Percentiles rank a stretch among this genome's conserved stretches.
phyloP scores from a whole-genome alignment of 2,888 invertebrate species.

The Troglohyphantes excavatus region DNA sequence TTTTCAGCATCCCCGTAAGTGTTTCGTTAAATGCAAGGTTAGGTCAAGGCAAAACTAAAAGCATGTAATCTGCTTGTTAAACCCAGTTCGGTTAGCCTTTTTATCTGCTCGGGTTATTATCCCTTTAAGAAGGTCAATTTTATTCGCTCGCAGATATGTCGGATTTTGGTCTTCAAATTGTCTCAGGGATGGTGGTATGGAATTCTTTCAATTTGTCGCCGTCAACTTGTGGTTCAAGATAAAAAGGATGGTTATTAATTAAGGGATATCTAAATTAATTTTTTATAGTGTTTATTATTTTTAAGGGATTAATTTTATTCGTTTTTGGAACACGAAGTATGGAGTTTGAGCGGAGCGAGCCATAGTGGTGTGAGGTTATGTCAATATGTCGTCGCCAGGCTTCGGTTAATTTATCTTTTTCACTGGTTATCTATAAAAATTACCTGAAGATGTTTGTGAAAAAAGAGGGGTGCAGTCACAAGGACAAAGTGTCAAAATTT shows the following conservation, averaged over 20 bases:
- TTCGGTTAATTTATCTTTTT: no score
- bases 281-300: not conserved
- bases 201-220: no score
- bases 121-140: slow-evolving; percentile 1
- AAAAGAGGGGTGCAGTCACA: no score
- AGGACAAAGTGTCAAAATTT: no score
- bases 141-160: not conserved
- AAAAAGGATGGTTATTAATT: no score
- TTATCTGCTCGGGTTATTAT: not conserved
- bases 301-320: not conserved
- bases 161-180: no score
- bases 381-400: not conserved
- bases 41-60: slow-evolving; percentile 7
- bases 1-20: slow-evolving; percentile 1
- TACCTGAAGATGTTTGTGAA: no score
- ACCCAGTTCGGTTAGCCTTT: slow-evolving; percentile 1
- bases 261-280: no score
- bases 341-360: not conserved
- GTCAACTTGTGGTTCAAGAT: no score
- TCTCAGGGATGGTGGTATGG: no score
- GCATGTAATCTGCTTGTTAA: slow-evolving; percentile 58
- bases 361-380: not conserved
- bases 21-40: slow-evolving; percentile 1
- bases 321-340: not conserved
- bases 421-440: no score